Percentiles rank a stretch among this genome's conserved stretches.
Conservation (phyloP, 2,113 vertebrate species). For the Murina feae region DNA sequence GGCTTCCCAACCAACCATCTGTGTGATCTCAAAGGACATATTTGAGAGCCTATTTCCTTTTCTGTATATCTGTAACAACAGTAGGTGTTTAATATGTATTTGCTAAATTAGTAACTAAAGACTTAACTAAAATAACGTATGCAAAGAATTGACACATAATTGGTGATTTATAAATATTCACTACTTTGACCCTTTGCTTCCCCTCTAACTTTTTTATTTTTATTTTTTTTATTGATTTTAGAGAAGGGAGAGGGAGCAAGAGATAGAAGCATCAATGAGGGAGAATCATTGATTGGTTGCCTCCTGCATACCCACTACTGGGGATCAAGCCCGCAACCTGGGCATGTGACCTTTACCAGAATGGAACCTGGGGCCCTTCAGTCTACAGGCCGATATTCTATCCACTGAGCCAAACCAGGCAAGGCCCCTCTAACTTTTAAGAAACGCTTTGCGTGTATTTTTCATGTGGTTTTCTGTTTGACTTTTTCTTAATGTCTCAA, state of each 20-base stretch:
- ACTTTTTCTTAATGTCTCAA: constrained; percentile 7
- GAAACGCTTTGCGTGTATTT: not conserved
- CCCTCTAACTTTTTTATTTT: too few species aligned
- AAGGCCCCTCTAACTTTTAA: not conserved
- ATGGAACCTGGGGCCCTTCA: too few species aligned
- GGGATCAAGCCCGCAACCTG: too few species aligned
- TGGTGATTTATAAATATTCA: not conserved
- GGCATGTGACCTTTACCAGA: too few species aligned
- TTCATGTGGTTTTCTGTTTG: not conserved
- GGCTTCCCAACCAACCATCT: not conserved
- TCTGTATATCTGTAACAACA: not conserved
- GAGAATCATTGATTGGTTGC: too few species aligned
- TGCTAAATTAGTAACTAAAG: constrained; percentile 18
- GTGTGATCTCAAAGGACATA: not conserved
- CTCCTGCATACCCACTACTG: too few species aligned
- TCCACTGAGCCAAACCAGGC: too few species aligned
- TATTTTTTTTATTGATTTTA: too few species aligned
- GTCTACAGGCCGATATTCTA: too few species aligned
- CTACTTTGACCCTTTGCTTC: not conserved
- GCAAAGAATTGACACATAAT: not conserved
- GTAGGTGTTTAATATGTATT: not conserved
- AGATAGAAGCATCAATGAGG: too few species aligned
- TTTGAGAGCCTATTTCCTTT: not conserved
- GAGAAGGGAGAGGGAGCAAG: too few species aligned
- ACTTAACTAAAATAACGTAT: not conserved